These are phyloP conservation scores for Brachypalpus laphriformis DNA, from an alignment of 2,888 invertebrate genomes.

Conservation along the genomic window DNA sequence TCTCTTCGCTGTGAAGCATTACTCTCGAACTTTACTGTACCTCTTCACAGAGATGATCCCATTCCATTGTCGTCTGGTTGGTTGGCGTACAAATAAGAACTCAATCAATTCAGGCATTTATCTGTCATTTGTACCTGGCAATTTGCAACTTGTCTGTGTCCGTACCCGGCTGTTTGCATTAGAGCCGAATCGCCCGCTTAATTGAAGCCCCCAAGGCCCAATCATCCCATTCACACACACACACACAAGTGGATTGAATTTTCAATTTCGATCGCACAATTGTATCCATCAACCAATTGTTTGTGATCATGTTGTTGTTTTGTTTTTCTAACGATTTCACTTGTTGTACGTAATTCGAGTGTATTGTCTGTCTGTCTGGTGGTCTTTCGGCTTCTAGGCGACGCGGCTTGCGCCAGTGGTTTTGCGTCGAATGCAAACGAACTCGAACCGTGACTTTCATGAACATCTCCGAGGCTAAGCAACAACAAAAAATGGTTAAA, in stretches of 20 bases:
- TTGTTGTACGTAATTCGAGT: neutral
- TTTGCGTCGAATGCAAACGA: conserved; percentile 21
- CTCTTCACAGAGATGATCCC: neutral
- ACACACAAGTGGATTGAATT: neutral
- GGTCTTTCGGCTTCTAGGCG: conserved; percentile 17
- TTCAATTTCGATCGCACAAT: neutral
- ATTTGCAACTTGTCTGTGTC: neutral
- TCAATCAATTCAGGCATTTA: neutral
- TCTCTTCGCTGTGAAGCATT: neutral
- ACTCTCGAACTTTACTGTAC: neutral
- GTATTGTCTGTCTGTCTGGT: neutral
- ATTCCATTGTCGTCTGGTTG: no score
- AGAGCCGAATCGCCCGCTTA: neutral
- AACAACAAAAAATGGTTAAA: conserved; percentile 4
- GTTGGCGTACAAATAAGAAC: neutral
- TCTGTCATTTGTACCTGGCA: neutral
- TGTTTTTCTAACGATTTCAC: conserved; percentile 43
- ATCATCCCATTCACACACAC: neutral
- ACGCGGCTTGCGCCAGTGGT: no score
- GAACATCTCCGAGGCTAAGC: neutral
- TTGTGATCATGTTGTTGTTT: conserved; percentile 4
- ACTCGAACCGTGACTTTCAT: conserved; percentile 20
- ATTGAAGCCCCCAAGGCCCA: neutral
- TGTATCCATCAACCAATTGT: neutral
- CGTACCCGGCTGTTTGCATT: neutral